These are phyloP conservation scores for Vanessa tameamea DNA, from an alignment of 1,140 invertebrate species.

Conservation along the genomic window DNA sequence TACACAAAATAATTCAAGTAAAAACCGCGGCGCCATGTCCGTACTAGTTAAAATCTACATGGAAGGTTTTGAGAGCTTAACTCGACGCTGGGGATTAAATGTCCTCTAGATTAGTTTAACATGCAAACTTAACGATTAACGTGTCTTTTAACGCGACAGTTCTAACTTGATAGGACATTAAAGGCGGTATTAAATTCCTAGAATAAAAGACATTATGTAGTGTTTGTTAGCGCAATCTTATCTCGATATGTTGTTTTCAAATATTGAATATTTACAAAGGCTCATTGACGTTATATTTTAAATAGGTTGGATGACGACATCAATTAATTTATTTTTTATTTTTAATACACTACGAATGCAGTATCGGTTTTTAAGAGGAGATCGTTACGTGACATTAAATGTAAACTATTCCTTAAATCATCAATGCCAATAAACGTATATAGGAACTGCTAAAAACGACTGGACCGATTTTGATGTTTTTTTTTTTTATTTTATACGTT, in stretches of 20 bases:
- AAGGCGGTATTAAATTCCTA: conserved; percentile 26
- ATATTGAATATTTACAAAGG: conserved; percentile 27
- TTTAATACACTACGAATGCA: no score
- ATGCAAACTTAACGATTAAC: conserved; percentile 51
- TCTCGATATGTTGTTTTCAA: conserved; percentile 27
- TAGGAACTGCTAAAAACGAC: no score
- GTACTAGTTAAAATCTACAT: conserved; percentile 24
- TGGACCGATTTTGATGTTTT: no score
- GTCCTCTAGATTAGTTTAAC: conserved; percentile 43
- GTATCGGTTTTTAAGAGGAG: no score
- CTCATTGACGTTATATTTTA: conserved; percentile 27
- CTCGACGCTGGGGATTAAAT: conserved; percentile 53
- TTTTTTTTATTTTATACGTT: no score
- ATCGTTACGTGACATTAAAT: no score
- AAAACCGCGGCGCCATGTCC: conserved; percentile 9
- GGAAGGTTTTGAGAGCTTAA: conserved; percentile 53
- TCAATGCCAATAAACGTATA: no score
- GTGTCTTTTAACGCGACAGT: conserved; percentile 39
- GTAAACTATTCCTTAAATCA: no score
- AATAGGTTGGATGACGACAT: conserved; percentile 14
- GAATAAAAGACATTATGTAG: conserved; percentile 26
- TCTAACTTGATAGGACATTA: conserved; percentile 16
- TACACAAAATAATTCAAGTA: conserved; percentile 10
- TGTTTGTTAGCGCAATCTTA: conserved; percentile 28
- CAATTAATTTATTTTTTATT: no score